phyloP scores from a whole-genome alignment of 2,113 vertebrate genomes.

The Beaufortia kweichowensis region DNA sequence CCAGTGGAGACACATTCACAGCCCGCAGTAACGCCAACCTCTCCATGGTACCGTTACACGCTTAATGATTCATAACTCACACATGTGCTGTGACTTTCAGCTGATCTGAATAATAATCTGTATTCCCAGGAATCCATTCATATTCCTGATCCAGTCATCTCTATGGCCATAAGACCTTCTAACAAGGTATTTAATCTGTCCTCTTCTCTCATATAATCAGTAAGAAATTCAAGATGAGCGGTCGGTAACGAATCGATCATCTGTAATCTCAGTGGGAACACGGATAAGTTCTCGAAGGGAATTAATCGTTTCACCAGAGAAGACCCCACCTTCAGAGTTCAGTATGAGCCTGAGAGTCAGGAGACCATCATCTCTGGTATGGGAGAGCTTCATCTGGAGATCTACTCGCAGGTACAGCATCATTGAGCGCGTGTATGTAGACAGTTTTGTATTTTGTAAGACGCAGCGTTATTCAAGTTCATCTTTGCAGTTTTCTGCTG shows the following conservation, averaged over 20 bases:
- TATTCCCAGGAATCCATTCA: constrained; percentile 90
- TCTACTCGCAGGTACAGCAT: constrained; percentile 95
- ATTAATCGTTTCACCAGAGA: constrained; percentile 92
- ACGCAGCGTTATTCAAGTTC: too few relatives aligned
- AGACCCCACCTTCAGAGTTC: constrained; percentile 88
- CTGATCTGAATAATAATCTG: not conserved
- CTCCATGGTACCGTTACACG: constrained; percentile 97
- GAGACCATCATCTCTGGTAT: constrained; percentile 96
- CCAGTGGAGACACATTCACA: constrained; percentile 94
- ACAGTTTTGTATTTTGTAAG: too few relatives aligned
- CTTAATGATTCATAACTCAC: too few relatives aligned
- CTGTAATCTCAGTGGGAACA: too few relatives aligned
- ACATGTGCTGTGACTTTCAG: too few relatives aligned
- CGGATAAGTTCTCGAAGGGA: constrained; percentile 95
- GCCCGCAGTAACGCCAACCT: constrained; percentile 75
- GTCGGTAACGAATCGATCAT: not conserved
- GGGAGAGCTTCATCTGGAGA: constrained; percentile 96
- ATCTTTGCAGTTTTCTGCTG: too few relatives aligned
- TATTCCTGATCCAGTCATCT: constrained; percentile 92
- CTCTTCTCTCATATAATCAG: not conserved
- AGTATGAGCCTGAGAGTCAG: constrained; percentile 87
- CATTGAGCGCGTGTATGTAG: too few relatives aligned
- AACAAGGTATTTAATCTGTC: constrained; percentile 81
- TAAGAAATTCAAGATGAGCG: not conserved
- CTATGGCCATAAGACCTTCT: constrained; percentile 85